Conservation (phyloP, 2,888 invertebrate species). For the Lasius fuliginosus region DNA sequence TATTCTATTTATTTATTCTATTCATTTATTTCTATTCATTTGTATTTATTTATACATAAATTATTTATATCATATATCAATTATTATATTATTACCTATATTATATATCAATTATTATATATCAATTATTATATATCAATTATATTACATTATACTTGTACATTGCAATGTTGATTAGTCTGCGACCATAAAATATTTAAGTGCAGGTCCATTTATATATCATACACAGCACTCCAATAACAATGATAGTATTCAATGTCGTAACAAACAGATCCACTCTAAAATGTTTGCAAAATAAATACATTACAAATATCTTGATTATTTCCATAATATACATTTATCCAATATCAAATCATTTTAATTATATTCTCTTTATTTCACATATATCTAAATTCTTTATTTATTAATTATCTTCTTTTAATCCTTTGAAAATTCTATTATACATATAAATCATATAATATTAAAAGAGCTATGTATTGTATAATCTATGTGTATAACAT, state of each 20-base stretch:
- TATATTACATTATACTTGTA: not conserved
- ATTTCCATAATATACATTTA: not conserved
- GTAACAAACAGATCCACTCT: not conserved
- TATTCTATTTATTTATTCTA: not conserved
- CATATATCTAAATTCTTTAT: not conserved
- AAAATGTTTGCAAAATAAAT: not conserved
- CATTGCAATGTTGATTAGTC: not conserved
- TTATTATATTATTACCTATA: too few relatives aligned
- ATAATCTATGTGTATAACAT: not conserved
- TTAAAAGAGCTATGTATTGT: not conserved
- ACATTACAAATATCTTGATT: not conserved
- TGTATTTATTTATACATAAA: not conserved
- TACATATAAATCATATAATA: not conserved
- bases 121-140: not conserved
- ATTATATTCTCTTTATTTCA: not conserved
- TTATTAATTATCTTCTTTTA: not conserved
- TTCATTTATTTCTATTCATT: not conserved
- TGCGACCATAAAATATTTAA: not conserved
- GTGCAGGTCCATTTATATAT: not conserved
- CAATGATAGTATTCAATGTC: not conserved
- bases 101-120: not conserved
- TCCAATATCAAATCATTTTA: not conserved
- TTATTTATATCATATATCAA: not conserved
- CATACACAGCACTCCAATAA: not conserved
- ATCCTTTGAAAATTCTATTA: not conserved